phyloP scores from a whole-genome alignment of 2,797 vertebrate genomes.

The Epinephelus coioides region DNA sequence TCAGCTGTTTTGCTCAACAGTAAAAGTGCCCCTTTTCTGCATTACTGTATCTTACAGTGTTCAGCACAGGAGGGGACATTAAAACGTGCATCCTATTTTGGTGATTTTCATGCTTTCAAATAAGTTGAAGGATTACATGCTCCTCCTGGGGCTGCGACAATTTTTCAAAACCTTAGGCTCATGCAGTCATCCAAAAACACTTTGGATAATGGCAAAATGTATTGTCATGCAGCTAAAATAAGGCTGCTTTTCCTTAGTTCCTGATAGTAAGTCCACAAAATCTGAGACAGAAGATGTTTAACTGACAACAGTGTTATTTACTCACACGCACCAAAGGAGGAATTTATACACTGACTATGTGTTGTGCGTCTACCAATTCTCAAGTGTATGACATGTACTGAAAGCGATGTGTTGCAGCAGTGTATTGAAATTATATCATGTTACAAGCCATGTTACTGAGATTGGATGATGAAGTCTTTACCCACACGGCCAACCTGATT shows the following conservation, averaged over 20 bases:
- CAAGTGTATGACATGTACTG: slow-evolving; percentile 13
- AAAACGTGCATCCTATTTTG: slow-evolving; percentile 33
- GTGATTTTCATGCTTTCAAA: slow-evolving; percentile 49
- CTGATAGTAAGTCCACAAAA: slow-evolving; percentile 16
- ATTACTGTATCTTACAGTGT: neutral
- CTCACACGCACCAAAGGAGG: neutral
- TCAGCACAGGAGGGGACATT: slow-evolving; percentile 22
- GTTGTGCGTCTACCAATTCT: slow-evolving; percentile 14
- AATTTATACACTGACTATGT: neutral
- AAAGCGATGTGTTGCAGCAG: slow-evolving; percentile 16
- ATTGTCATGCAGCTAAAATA: slow-evolving; percentile 34
- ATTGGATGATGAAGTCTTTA: slow-evolving; percentile 58
- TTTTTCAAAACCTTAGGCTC: slow-evolving; percentile 31
- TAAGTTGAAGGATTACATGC: slow-evolving; percentile 44
- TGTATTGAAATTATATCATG: slow-evolving; percentile 40
- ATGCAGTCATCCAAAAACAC: slow-evolving; percentile 42
- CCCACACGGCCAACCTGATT: slow-evolving; percentile 62
- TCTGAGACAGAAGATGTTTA: slow-evolving; percentile 8
- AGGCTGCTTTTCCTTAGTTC: slow-evolving; percentile 8
- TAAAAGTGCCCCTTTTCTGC: neutral
- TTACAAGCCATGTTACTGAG: slow-evolving; percentile 32
- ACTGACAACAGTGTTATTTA: slow-evolving; percentile 14
- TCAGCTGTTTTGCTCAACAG: neutral
- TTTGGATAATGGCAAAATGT: slow-evolving; percentile 37
- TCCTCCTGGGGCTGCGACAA: slow-evolving; percentile 26